A percentile compares a stretch with the other conserved stretches of the same genome.
Evolutionary conservation across 2,888 invertebrate species (phyloP).

Genomic region (Rhamnusium bicolor): DNA sequence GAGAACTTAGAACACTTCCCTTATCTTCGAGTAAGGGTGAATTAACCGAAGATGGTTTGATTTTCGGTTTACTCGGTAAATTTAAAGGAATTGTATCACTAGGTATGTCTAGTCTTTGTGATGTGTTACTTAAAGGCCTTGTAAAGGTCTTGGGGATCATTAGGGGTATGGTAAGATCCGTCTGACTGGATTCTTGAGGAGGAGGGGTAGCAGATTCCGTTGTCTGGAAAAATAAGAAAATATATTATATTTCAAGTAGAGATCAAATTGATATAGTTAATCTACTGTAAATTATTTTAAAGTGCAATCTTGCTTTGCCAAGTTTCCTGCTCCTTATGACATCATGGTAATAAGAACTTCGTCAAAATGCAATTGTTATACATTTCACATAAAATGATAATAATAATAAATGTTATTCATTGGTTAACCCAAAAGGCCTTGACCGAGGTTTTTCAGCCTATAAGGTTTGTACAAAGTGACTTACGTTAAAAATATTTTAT

Average conservation of each 20-base stretch:
- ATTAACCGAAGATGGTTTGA: conserved; percentile 53
- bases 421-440: too few species aligned
- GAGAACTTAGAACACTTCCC: conserved; percentile 71
- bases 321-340: too few species aligned
- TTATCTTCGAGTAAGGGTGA: conserved; percentile 53
- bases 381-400: too few species aligned
- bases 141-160: conserved; percentile 67
- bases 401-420: too few species aligned
- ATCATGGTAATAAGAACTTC: too few species aligned
- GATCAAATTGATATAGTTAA: too few species aligned
- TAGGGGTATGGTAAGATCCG: conserved; percentile 69
- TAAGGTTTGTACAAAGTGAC: too few species aligned
- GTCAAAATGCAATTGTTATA: too few species aligned
- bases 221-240: conserved; percentile 48
- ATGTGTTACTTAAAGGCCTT: conserved; percentile 48
- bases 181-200: conserved; percentile 47
- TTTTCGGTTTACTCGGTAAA: conserved; percentile 63
- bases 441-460: too few species aligned
- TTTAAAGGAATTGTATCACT: conserved; percentile 67
- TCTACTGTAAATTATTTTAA: too few species aligned
- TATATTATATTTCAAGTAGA: background rate
- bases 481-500: too few species aligned
- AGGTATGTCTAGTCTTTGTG: conserved; percentile 43
- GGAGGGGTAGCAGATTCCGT: conserved; percentile 47
- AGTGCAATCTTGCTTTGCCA: too few species aligned